phyloP scores from a whole-genome alignment of 2,797 vertebrate genomes.

The Diceros bicornis region DNA sequence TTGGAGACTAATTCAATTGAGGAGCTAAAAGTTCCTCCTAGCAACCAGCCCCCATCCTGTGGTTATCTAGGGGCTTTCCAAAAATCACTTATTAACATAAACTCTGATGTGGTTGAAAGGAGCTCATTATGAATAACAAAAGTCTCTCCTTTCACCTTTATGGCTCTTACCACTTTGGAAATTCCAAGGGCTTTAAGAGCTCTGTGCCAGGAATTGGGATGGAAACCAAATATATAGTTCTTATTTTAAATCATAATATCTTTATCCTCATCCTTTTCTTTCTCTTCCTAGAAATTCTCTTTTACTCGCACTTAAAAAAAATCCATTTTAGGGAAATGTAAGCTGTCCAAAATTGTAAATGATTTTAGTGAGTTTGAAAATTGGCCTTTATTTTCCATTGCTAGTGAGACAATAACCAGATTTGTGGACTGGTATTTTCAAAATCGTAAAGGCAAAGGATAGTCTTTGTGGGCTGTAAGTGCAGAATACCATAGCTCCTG shows the following conservation, averaged over 20 bases:
- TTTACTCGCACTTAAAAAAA: not conserved
- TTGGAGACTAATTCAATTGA: not conserved
- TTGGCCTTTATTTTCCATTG: not conserved
- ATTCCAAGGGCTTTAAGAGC: not conserved
- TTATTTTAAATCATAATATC: not conserved
- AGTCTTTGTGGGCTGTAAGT: not conserved
- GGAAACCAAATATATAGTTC: not conserved
- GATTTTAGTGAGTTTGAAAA: constrained; percentile 40
- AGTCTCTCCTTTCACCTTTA: not conserved
- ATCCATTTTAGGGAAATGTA: not conserved
- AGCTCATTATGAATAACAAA: not conserved
- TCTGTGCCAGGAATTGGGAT: not conserved
- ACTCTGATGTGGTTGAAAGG: not conserved
- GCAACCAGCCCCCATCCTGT: not conserved
- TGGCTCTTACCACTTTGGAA: not conserved
- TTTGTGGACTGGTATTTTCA: constrained; percentile 31
- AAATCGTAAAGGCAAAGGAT: constrained; percentile 25
- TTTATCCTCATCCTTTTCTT: not conserved
- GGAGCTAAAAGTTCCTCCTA: not conserved
- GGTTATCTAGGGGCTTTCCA: not conserved
- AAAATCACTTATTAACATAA: not conserved
- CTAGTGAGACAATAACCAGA: not conserved
- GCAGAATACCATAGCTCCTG: not conserved
- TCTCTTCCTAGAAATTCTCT: not conserved
- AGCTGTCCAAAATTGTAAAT: constrained; percentile 8